Conservation (phyloP, 2,797 vertebrate genomes). For the Microctenopoma lineatum region DNA sequence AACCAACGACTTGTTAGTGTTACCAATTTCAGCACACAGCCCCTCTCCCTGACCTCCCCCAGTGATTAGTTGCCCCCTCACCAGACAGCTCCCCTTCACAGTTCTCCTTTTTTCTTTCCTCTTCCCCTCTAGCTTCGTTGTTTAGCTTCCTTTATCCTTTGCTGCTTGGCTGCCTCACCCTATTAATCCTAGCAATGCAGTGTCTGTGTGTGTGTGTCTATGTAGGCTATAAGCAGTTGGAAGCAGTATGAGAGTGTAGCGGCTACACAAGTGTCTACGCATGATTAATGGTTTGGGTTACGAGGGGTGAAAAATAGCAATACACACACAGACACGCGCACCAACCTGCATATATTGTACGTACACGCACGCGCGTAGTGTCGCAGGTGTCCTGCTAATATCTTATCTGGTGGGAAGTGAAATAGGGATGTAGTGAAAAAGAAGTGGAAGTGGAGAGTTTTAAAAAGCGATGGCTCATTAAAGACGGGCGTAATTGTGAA, state of each 20-base stretch:
- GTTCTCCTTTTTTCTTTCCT: conserved; percentile 37
- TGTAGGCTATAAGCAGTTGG: conserved; percentile 26
- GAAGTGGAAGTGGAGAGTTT: conserved; percentile 27
- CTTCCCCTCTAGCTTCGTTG: conserved; percentile 46
- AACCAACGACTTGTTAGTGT: conserved; percentile 11
- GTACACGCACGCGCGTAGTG: not conserved
- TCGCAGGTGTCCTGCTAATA: conserved; percentile 41
- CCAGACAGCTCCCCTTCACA: conserved; percentile 20
- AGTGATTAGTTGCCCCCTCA: conserved; percentile 32
- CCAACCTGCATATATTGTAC: not conserved
- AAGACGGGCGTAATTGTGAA: conserved; percentile 39
- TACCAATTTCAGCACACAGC: conserved; percentile 30
- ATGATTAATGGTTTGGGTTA: conserved; percentile 65
- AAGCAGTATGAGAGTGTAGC: conserved; percentile 32
- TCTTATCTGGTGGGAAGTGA: conserved; percentile 52
- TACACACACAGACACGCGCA: conserved; percentile 5
- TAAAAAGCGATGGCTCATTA: conserved; percentile 11
- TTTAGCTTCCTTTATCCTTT: conserved; percentile 74
- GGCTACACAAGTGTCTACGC: conserved; percentile 35
- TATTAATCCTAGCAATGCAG: conserved; percentile 59
- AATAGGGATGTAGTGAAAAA: conserved; percentile 49
- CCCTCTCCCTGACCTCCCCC: conserved; percentile 28
- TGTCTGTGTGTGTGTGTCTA: conserved; percentile 37
- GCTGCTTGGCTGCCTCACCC: conserved; percentile 62
- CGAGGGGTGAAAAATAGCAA: conserved; percentile 46